Evolutionary conservation across 2,797 vertebrate species (phyloP).

Genomic region (Menidia menidia): DNA sequence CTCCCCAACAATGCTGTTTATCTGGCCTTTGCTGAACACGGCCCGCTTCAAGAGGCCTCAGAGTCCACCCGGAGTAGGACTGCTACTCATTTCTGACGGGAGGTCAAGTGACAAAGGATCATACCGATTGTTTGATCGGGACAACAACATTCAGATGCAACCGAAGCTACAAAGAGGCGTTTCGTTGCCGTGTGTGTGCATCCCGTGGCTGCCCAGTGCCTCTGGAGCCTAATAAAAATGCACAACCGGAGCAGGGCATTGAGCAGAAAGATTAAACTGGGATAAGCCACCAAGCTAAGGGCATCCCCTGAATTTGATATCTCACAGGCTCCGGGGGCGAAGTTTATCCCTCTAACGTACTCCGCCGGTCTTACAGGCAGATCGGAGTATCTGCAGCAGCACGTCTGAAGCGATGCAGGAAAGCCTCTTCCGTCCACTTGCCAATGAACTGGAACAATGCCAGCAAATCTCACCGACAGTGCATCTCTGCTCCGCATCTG

Average conservation of each 20-base stretch:
- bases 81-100: constrained; percentile 39
- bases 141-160: constrained; percentile 33
- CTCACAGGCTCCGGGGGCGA: constrained; percentile 37
- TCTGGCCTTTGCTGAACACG: constrained; percentile 54
- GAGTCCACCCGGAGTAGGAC: constrained; percentile 34
- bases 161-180: constrained; percentile 39
- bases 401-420: constrained; percentile 56
- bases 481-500: constrained; percentile 39
- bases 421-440: constrained; percentile 42
- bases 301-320: constrained; percentile 66
- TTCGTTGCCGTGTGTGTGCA: constrained; percentile 65
- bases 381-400: constrained; percentile 41
- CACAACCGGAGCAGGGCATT: constrained; percentile 57
- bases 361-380: constrained; percentile 47
- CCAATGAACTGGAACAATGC: constrained; percentile 60
- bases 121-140: too few relatives aligned
- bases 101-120: constrained; percentile 37
- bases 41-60: constrained; percentile 27
- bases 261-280: constrained; percentile 67
- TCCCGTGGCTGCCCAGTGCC: constrained; percentile 45
- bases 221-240: constrained; percentile 68
- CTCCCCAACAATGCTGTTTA: constrained; percentile 55
- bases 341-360: constrained; percentile 49
- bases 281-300: constrained; percentile 58
- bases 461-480: constrained; percentile 36